These are phyloP conservation scores for Ptilodon capucinus DNA, from an alignment of 2,888 invertebrate species.

Conservation along the genomic window DNA sequence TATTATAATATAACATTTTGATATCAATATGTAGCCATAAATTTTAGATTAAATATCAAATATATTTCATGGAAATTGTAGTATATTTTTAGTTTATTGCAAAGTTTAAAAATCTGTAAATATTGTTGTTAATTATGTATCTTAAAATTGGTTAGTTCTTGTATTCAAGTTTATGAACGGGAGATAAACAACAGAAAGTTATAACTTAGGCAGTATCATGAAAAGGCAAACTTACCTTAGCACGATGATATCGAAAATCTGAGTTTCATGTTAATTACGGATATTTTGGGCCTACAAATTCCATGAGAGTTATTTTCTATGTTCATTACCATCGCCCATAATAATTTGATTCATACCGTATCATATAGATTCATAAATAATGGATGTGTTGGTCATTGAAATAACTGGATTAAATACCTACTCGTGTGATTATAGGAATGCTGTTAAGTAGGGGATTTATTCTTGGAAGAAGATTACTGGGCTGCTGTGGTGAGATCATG, in stretches of 20 bases:
- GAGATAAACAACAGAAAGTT: too few species aligned
- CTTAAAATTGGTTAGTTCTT: too few species aligned
- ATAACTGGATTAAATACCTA: constrained; percentile 13
- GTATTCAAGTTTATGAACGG: too few species aligned
- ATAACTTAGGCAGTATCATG: too few species aligned
- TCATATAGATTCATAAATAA: constrained; percentile 26
- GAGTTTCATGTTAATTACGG: not conserved
- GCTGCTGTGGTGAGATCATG: constrained; percentile 35
- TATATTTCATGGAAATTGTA: too few species aligned
- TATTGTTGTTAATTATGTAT: too few species aligned
- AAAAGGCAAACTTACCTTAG: too few species aligned
- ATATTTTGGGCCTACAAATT: not conserved
- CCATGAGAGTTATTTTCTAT: not conserved
- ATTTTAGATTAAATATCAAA: too few species aligned
- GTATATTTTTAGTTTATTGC: too few species aligned
- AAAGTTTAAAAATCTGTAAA: too few species aligned
- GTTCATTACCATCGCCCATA: constrained; percentile 13
- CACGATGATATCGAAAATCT: not conserved
- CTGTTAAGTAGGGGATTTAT: constrained; percentile 22
- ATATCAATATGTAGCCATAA: too few species aligned
- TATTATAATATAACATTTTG: too few species aligned
- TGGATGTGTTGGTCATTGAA: constrained; percentile 18
- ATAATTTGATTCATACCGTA: constrained; percentile 25
- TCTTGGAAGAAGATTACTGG: constrained; percentile 26
- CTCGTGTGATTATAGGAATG: constrained; percentile 13